These are phyloP conservation scores for Neoarius graeffei DNA, from an alignment of 2,113 vertebrate genomes.

Conservation along the genomic window DNA sequence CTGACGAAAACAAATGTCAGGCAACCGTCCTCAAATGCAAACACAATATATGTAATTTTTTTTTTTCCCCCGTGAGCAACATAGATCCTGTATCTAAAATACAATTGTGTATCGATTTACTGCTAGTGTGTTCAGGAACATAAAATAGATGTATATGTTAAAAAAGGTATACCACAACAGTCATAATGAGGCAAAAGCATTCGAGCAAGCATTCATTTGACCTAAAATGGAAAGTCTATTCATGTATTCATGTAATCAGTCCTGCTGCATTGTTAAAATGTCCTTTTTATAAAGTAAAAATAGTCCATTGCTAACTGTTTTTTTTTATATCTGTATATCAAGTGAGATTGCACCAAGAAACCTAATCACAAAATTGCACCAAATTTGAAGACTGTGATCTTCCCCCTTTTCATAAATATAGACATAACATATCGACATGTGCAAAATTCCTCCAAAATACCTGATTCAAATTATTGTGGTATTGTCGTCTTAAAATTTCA, in stretches of 20 bases:
- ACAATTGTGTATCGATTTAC: neutral
- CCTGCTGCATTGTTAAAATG: neutral
- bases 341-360: slow-evolving; percentile 22
- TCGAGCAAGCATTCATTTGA: slow-evolving; percentile 9
- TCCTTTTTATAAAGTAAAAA: slow-evolving; percentile 14
- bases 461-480: slow-evolving; percentile 36
- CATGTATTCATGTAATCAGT: slow-evolving; percentile 1
- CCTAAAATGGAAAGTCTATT: neutral
- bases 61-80: neutral
- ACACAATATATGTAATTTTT: neutral
- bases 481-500: slow-evolving; percentile 57
- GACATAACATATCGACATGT: slow-evolving; percentile 39
- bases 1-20: neutral
- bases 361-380: slow-evolving; percentile 12
- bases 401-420: slow-evolving; percentile 49
- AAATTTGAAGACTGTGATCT: slow-evolving; percentile 46
- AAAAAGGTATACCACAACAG: neutral
- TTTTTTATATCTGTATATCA: slow-evolving; percentile 8
- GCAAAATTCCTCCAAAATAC: slow-evolving; percentile 34
- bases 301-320: neutral
- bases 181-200: neutral
- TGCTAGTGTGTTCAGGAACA: slow-evolving; percentile 16
- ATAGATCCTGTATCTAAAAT: slow-evolving; percentile 7
- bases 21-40: neutral
- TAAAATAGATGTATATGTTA: neutral